These are phyloP conservation scores for Ondatra zibethicus DNA, from an alignment of 2,113 vertebrate species.

Conservation along the genomic window DNA sequence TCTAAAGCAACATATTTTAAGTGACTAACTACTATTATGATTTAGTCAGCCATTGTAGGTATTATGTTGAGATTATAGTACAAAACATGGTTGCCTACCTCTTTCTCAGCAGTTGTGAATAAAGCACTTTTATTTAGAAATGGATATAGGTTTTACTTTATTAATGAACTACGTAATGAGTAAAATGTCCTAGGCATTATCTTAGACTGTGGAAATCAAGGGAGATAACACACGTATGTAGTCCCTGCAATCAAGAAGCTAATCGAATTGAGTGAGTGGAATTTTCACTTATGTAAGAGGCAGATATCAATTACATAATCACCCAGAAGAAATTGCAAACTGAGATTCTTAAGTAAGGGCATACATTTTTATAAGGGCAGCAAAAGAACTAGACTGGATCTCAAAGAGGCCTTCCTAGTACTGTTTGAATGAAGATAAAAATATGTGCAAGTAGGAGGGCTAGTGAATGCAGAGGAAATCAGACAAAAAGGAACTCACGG, in stretches of 20 bases:
- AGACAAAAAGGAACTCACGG: background rate
- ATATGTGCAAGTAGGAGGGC: background rate
- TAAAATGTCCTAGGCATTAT: background rate
- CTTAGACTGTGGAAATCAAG: background rate
- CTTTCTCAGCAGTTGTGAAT: background rate
- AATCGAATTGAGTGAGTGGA: constrained; percentile 24
- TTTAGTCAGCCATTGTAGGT: background rate
- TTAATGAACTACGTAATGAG: background rate
- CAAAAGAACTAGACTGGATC: background rate
- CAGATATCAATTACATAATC: constrained; percentile 11
- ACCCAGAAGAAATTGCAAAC: background rate
- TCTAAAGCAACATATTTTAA: constrained; percentile 29
- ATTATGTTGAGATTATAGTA: background rate
- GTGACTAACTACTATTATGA: background rate
- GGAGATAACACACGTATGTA: background rate
- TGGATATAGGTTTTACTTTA: background rate
- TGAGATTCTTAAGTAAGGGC: background rate
- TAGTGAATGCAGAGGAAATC: background rate
- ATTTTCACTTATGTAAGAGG: background rate
- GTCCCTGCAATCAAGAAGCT: background rate
- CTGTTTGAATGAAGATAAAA: background rate
- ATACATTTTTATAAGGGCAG: constrained; percentile 3
- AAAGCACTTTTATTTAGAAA: constrained; percentile 54
- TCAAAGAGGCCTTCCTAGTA: background rate
- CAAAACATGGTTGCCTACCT: background rate